A percentile compares a stretch with the other conserved stretches of the same genome.
Evolutionary conservation across 1,140 invertebrate genomes (phyloP).

Genomic region (Pseudomyrmex flavicornis): DNA sequence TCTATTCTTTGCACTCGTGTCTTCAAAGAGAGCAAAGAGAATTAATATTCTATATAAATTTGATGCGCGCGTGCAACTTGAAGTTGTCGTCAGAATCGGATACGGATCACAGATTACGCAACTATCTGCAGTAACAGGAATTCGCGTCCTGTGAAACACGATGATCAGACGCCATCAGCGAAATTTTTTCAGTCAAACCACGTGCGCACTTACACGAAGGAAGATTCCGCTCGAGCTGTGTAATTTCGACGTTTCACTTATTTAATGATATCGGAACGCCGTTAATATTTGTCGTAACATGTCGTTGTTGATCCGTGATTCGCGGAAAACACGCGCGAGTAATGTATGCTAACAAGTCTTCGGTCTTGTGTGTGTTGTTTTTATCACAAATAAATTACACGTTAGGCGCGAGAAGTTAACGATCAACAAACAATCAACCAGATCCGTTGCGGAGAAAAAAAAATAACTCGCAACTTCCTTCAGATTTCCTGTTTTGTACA

Average conservation of each 20-base stretch:
- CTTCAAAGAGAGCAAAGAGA: neutral
- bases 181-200: slow-evolving; percentile 30
- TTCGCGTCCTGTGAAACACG: slow-evolving; percentile 49
- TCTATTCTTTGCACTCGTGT: neutral
- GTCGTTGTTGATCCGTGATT: neutral
- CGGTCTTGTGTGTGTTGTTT: too few relatives aligned
- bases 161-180: slow-evolving; percentile 44
- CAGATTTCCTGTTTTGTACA: too few relatives aligned
- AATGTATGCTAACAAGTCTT: too few relatives aligned
- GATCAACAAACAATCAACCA: too few relatives aligned
- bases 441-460: too few relatives aligned
- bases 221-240: slow-evolving; percentile 11
- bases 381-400: too few relatives aligned
- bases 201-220: slow-evolving; percentile 18
- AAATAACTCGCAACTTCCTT: too few relatives aligned
- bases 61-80: neutral
- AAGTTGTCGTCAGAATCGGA: slow-evolving; percentile 21
- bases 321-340: neutral
- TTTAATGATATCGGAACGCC: neutral
- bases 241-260: slow-evolving; percentile 23
- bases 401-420: too few relatives aligned
- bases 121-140: slow-evolving; percentile 28
- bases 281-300: slow-evolving; percentile 1
- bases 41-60: neutral
- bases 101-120: slow-evolving; percentile 43